A percentile compares a stretch with the other conserved stretches of the same genome.
Evolutionary conservation across 2,113 vertebrate species (phyloP).

Genomic region (Dipodomys stephensi): DNA sequence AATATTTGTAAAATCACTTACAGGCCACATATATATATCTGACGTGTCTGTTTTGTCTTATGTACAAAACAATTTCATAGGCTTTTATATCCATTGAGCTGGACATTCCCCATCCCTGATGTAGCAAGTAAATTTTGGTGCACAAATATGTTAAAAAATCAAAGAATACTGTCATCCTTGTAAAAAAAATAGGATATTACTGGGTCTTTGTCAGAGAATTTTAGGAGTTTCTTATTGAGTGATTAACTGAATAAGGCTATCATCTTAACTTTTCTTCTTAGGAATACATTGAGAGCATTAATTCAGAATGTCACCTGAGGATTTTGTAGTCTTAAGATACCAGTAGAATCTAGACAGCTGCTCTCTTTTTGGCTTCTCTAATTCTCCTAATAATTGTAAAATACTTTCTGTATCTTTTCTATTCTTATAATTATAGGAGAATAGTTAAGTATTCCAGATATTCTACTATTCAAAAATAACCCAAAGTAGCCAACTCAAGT

Average conservation of each 20-base stretch:
- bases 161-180: not conserved
- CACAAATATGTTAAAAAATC: not conserved
- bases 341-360: not conserved
- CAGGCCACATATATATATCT: too few species aligned
- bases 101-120: too few species aligned
- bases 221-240: conserved; percentile 10
- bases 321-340: conserved; percentile 9
- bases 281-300: not conserved
- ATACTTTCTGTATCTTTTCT: not conserved
- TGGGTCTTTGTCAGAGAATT: not conserved
- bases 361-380: not conserved
- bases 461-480: too few species aligned
- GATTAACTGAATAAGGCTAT: conserved; percentile 18
- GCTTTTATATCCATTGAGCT: too few species aligned
- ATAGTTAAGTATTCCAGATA: not conserved
- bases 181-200: not conserved
- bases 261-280: not conserved
- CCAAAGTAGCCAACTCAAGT: too few species aligned
- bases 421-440: not conserved
- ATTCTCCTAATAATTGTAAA: conserved; percentile 7
- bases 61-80: too few species aligned
- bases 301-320: not conserved
- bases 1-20: too few species aligned
- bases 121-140: not conserved
- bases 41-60: too few species aligned